phyloP scores from a whole-genome alignment of 2,113 vertebrate species.

The Saccopteryx leptura region DNA sequence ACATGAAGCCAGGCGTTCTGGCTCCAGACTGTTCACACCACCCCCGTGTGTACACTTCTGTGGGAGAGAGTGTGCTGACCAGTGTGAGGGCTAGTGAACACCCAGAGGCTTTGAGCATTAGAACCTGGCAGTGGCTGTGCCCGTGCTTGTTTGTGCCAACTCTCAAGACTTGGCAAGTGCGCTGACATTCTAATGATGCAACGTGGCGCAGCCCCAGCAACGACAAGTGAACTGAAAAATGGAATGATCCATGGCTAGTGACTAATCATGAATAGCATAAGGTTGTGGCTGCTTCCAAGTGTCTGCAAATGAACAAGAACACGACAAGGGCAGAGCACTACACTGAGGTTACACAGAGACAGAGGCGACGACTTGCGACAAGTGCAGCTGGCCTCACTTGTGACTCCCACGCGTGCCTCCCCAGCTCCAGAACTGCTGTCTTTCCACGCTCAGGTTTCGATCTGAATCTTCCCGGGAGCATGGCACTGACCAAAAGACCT shows the following conservation, averaged over 20 bases:
- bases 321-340: background rate
- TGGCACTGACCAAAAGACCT: background rate
- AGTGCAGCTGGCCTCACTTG: background rate
- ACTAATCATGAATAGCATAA: conserved; percentile 3
- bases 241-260: background rate
- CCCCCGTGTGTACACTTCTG: accelerated
- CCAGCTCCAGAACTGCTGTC: background rate
- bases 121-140: background rate
- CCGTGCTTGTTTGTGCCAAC: background rate
- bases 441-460: accelerated
- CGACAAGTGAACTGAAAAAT: background rate
- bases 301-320: background rate
- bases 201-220: background rate
- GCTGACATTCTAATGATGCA: background rate
- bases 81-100: accelerated
- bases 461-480: accelerated
- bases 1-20: background rate
- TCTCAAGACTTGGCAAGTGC: background rate
- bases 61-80: accelerated
- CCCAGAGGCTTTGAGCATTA: background rate
- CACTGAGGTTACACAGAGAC: background rate
- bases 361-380: accelerated
- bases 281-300: background rate
- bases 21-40: accelerated
- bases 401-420: accelerated